Percentiles rank a stretch among this genome's conserved stretches.
Conservation (phyloP, 2,797 vertebrate species). For the Trichosurus vulpecula region DNA sequence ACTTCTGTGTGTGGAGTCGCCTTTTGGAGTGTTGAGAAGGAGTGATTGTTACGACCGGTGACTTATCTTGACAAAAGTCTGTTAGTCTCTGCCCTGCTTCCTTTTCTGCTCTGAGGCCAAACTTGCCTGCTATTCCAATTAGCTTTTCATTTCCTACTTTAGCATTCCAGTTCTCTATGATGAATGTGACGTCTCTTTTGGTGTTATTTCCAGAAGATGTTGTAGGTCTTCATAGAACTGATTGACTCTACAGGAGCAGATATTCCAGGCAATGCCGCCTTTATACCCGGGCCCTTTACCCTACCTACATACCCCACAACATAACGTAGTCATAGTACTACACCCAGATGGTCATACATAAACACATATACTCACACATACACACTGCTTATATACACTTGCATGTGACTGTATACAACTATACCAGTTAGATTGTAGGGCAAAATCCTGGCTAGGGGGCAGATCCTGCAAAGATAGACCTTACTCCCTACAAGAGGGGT, state of each 20-base stretch:
- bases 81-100: not conserved
- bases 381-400: not conserved
- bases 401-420: not conserved
- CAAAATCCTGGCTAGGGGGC: not conserved
- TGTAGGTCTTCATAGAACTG: not conserved
- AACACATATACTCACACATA: not conserved
- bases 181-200: not conserved
- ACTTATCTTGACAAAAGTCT: not conserved
- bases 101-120: not conserved
- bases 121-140: not conserved
- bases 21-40: not conserved
- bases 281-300: not conserved
- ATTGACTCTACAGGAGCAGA: not conserved
- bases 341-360: not conserved
- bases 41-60: not conserved
- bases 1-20: not conserved
- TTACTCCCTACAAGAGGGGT: not conserved
- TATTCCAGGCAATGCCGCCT: not conserved
- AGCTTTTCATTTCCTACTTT: not conserved
- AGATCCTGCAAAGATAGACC: not conserved
- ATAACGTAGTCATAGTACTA: not conserved
- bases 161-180: not conserved
- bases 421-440: not conserved
- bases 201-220: not conserved
- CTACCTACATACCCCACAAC: not conserved